Evolutionary conservation across 1,140 invertebrate species (phyloP).

Genomic region (Drosophila kohkoa): DNA sequence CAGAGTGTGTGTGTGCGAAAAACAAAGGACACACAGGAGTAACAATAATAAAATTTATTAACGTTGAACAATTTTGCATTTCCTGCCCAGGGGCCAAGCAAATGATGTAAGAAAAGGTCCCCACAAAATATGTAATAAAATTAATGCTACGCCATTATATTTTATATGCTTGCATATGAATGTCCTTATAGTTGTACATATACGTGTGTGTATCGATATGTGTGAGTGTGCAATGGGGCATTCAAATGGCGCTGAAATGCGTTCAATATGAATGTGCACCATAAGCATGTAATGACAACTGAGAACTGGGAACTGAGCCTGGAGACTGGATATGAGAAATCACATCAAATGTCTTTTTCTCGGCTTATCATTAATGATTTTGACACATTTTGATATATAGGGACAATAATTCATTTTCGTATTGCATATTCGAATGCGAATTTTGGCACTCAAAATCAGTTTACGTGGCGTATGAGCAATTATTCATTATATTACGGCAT

Average conservation of each 20-base stretch:
- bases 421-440: no score
- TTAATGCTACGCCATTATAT: conserved; percentile 63
- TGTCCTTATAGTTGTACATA: conserved; percentile 13
- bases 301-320: conserved; percentile 31
- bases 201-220: conserved; percentile 25
- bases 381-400: not conserved
- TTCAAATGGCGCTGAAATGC: conserved; percentile 60
- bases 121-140: conserved; percentile 69
- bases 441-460: not conserved
- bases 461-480: not conserved
- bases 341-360: conserved; percentile 3
- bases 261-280: conserved; percentile 44
- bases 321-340: conserved; percentile 20
- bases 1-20: not conserved
- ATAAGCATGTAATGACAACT: conserved; percentile 57
- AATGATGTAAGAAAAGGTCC: conserved; percentile 49
- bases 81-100: conserved; percentile 46
- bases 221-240: conserved; percentile 63
- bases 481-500: not conserved
- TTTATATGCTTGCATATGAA: conserved; percentile 22
- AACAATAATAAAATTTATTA: conserved; percentile 78
- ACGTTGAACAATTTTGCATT: conserved; percentile 62
- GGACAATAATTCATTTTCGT: not conserved
- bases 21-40: conserved; percentile 50
- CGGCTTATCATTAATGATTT: not conserved